Base-by-base conservation (phyloP, 1,140 invertebrate species). In the Lordiphosa stackelbergi region DNA sequence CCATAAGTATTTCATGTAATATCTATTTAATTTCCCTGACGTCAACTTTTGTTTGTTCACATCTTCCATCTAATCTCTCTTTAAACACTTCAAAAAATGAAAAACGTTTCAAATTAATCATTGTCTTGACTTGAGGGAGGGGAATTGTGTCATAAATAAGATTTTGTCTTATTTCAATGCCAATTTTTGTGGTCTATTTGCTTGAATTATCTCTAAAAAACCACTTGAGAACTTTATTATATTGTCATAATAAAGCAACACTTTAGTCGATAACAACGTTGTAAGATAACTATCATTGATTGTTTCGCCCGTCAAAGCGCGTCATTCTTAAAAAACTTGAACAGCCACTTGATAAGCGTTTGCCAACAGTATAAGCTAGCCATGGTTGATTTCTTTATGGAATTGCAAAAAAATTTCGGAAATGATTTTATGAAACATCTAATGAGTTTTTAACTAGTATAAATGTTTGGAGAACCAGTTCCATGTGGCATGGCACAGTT, bases 371-470 rank as follows among this genome's bases (percentile, higher is more conserved):
- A 22, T 53, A 38, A 41, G 45, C 2, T 22, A 16, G 10, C 11
- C 3, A 8, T 40, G 37, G 34, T 28, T 57, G 53, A 77, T 63
- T 8, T 40, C n/a, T 78, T 73, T 79, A 73, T 69, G 51, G 57
- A 53, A 42, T 24, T 31, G 40, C 52, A 12, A 66, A 63, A 40
- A 45, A 22, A 40, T 45, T 34, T 34, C 37, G 70, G 31, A 40
- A 52, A 70, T 34, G 53, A 58, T 65, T 78, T 79, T 49, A 58
- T 49, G 53, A 53, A 31, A 41, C 45, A 31, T 59, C 42, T 57
- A 81, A 78, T 62, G 22, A 11, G 42, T 38, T 55, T 54, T 55
- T 75, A 71, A 81, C 57, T 40, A 52, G 16, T 43, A 46, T 49
- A 38, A 74, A 63, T 64, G 61, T n/a, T n/a, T 43, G 2, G 19